These are phyloP conservation scores for Dioctria rufipes DNA, from an alignment of 2,888 invertebrate genomes.

Conservation along the genomic window DNA sequence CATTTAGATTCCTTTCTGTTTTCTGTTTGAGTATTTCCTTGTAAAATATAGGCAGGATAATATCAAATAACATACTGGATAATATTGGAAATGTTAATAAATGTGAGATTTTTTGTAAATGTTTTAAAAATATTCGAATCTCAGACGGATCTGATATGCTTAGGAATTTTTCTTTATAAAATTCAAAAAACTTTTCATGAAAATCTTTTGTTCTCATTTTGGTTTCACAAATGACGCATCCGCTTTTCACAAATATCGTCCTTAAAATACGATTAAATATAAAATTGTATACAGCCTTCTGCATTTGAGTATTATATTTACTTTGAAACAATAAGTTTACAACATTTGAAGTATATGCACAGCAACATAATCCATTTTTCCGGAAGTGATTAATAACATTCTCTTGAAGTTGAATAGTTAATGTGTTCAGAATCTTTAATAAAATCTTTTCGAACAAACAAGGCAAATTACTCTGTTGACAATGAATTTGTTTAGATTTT, in stretches of 20 bases:
- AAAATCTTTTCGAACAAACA: constrained; percentile 68
- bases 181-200: constrained; percentile 64
- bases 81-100: constrained; percentile 66
- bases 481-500: constrained; percentile 61
- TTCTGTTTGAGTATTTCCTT: constrained; percentile 62
- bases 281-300: constrained; percentile 67
- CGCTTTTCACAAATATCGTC: constrained; percentile 64
- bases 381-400: constrained; percentile 65
- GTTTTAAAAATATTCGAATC: constrained; percentile 65
- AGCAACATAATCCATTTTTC: constrained; percentile 68
- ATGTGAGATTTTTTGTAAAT: constrained; percentile 68
- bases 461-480: constrained; percentile 62
- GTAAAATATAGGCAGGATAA: constrained; percentile 68
- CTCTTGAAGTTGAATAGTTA: constrained; percentile 64
- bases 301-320: constrained; percentile 62
- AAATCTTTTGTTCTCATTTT: constrained; percentile 67
- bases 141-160: constrained; percentile 54
- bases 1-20: constrained; percentile 1
- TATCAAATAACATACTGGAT: constrained; percentile 66
- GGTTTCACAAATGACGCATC: constrained; percentile 65
- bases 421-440: constrained; percentile 63
- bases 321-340: constrained; percentile 64
- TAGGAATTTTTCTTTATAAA: constrained; percentile 62
- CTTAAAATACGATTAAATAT: constrained; percentile 65
- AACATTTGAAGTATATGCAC: constrained; percentile 66